Percentiles rank a stretch among this genome's conserved stretches.
Conservation (phyloP, 2,113 vertebrate genomes). For the Passer domesticus region DNA sequence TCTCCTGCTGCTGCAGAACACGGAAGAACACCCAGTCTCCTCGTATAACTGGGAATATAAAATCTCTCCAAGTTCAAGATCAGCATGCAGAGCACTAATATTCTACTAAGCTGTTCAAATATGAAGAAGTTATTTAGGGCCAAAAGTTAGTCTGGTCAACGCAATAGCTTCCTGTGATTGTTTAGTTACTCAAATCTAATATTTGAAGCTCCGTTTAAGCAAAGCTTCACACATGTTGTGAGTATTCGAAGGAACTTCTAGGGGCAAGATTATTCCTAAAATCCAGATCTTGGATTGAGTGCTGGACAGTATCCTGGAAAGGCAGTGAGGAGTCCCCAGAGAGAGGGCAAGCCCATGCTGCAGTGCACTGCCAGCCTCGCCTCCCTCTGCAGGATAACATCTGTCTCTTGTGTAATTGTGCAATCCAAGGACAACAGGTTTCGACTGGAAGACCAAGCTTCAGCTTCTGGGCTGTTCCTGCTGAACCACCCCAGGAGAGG, state of each 20-base stretch:
- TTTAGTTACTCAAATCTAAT: not conserved
- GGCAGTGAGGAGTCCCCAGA: not conserved
- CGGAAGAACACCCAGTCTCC: not conserved
- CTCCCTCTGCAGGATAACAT: not conserved
- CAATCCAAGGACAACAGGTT: not conserved
- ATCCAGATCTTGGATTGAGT: not conserved
- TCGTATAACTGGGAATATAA: not conserved
- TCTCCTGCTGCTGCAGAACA: not conserved
- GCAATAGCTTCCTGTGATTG: not conserved
- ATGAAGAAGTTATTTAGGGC: not conserved
- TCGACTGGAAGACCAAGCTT: not conserved
- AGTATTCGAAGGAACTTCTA: not conserved
- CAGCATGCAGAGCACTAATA: not conserved
- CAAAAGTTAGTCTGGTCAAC: not conserved
- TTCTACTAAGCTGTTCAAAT: not conserved
- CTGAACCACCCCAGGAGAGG: not conserved
- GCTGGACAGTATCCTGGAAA: not conserved
- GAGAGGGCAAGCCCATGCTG: not conserved
- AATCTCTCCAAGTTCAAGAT: not conserved
- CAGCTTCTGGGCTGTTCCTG: not conserved
- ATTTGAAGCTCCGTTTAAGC: not conserved
- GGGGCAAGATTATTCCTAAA: not conserved
- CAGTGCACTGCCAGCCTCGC: not conserved
- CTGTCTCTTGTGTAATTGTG: rapidly evolving
- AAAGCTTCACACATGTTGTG: not conserved